A percentile compares a stretch with the other conserved stretches of the same genome.
Evolutionary conservation across 2,113 vertebrate species (phyloP).

Genomic region (Pycnonotus jocosus): DNA sequence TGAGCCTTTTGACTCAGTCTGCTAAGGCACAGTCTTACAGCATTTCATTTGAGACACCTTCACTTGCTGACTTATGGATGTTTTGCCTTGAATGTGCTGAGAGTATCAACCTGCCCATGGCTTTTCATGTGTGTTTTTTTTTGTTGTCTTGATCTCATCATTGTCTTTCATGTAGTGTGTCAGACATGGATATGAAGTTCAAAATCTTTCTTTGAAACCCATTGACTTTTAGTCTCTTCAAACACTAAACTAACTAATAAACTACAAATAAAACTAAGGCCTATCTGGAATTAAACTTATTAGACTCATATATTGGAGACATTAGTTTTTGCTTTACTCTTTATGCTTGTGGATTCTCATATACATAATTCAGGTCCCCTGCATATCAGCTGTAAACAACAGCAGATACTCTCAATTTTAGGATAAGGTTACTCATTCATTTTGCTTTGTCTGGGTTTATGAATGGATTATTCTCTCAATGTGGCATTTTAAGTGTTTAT

Average conservation of each 20-base stretch:
- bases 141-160: background rate
- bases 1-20: background rate
- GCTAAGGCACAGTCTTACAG: background rate
- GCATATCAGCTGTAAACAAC: background rate
- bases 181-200: background rate
- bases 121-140: background rate
- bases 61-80: background rate
- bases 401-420: background rate
- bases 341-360: background rate
- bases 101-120: background rate
- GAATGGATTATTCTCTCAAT: background rate
- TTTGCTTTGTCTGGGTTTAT: background rate
- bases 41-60: background rate
- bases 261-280: background rate
- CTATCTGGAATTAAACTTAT: background rate
- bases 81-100: background rate
- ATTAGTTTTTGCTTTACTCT: background rate
- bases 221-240: background rate
- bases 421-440: background rate
- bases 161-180: background rate
- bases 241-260: too few relatives aligned
- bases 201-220: background rate
- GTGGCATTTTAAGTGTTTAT: background rate
- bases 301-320: background rate
- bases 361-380: fast-evolving